Evolutionary conservation across 2,888 invertebrate genomes (phyloP), one percentile per base, ranked within the genome.

Genomic region (Megaustenia siamemsis): DNA sequence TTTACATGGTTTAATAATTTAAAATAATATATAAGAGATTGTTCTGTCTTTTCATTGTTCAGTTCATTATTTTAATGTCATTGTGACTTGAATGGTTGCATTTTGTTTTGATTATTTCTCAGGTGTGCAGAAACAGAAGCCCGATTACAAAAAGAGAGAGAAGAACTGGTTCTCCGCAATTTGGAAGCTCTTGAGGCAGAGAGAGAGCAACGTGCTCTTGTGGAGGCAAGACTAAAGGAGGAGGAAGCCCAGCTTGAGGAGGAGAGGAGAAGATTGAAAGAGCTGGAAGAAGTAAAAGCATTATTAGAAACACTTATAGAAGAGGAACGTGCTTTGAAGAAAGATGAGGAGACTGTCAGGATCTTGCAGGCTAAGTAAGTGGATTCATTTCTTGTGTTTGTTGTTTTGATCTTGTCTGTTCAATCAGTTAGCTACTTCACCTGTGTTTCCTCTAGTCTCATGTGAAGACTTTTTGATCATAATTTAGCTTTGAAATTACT

Each of bases 291-390:
- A 88, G 95, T 96, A 6, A 96, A 96, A 92, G 94, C 95, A 18
- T 96, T 96, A 90, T 93, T 97, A 77, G 97, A 97, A 93, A 95
- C 95, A 86, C 93, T 97, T 4, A 93, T 97, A 24, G 96, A 96
- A 88, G 97, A 97, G 93, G 97, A 97, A 93, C 96, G 96, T 0
- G 97, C 97, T 93, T 97, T 97, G 0, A 96, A 97, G 91, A 94
- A 96, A 88, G 97, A 97, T 89, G 97, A 97, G 93, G 97, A 97
- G 95, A 97, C 97, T 86, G 95, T 95, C 86, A 91, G 94, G 60
- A 93, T 92, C 86, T 91, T 95, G 40, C 95, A 95, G 88, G 89
- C 93, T 38, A 91, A 90, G 93, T 93, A 87, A 49, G 84, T 78
- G 4, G 38, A 66, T 12, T 38, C 38, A 15, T 10, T 63, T 63